These are phyloP conservation scores for Hypomesus transpacificus DNA, from an alignment of 2,113 vertebrate species.

Conservation along the genomic window DNA sequence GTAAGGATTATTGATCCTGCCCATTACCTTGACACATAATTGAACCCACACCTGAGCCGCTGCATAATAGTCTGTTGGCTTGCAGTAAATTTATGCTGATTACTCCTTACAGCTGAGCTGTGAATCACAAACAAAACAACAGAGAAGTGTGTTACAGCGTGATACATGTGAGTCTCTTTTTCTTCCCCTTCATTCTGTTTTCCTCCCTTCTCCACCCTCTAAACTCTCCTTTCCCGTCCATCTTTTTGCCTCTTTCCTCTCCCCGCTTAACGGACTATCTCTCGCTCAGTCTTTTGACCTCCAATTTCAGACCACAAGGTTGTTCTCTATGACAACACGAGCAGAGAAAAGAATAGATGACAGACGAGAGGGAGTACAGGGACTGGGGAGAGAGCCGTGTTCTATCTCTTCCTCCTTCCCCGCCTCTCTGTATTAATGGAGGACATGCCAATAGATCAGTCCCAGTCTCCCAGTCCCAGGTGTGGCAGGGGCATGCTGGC, in stretches of 20 bases:
- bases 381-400: neutral
- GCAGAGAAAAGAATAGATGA: neutral
- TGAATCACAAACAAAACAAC: neutral
- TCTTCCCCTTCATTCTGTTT: no score
- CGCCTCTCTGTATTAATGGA: conserved; percentile 13
- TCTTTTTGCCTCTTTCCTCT: conserved; percentile 12
- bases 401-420: neutral
- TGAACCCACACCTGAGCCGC: conserved; percentile 45
- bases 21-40: conserved; percentile 62
- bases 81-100: conserved; percentile 22
- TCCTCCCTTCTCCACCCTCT: neutral
- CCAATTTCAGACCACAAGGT: neutral
- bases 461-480: conserved; percentile 23
- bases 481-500: conserved; percentile 23
- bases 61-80: conserved; percentile 12
- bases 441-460: conserved; percentile 8
- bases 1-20: conserved; percentile 44
- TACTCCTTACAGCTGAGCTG: neutral
- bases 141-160: neutral
- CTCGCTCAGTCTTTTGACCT: conserved; percentile 9
- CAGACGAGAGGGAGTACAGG: neutral
- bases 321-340: conserved; percentile 11
- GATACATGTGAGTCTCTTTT: no score
- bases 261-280: neutral
- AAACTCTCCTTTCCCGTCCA: neutral